These are phyloP conservation scores for Diarsia rubi DNA, from an alignment of 2,888 invertebrate species.

Conservation along the genomic window DNA sequence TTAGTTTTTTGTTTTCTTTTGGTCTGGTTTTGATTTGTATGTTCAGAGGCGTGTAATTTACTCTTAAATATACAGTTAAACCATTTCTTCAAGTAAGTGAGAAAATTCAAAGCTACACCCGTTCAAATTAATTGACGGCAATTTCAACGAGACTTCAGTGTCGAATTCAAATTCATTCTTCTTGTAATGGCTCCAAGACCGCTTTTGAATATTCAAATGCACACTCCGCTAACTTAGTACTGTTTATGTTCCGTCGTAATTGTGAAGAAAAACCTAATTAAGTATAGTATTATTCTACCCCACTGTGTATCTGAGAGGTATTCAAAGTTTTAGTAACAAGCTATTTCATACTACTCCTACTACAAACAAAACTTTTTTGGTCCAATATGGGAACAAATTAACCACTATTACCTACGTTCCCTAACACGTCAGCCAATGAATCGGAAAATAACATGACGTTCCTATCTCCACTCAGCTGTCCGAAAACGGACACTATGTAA, in stretches of 20 bases:
- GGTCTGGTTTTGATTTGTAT: too few relatives aligned
- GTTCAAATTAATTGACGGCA: constrained; percentile 67
- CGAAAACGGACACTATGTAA: constrained; percentile 28
- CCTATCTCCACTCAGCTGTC: constrained; percentile 24
- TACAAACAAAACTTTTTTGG: not conserved
- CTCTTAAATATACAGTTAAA: not conserved
- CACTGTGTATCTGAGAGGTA: not conserved
- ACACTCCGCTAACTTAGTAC: constrained; percentile 51
- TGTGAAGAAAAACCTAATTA: constrained; percentile 55
- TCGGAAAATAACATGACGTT: constrained; percentile 35
- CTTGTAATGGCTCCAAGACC: constrained; percentile 64
- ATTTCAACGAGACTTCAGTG: constrained; percentile 65
- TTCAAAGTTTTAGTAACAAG: not conserved
- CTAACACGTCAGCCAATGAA: constrained; percentile 25
- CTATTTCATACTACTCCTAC: too few relatives aligned
- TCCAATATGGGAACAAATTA: not conserved
- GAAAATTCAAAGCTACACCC: constrained; percentile 59
- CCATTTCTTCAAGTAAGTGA: constrained; percentile 42
- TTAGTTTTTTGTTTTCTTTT: too few relatives aligned
- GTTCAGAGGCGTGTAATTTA: not conserved
- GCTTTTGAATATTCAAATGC: constrained; percentile 73
- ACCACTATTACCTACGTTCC: constrained; percentile 4
- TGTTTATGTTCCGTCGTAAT: constrained; percentile 67
- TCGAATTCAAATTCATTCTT: constrained; percentile 69
- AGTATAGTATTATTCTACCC: too few relatives aligned